Base-by-base conservation (phyloP, 2,797 vertebrate genomes). In the Staurois parvus region DNA sequence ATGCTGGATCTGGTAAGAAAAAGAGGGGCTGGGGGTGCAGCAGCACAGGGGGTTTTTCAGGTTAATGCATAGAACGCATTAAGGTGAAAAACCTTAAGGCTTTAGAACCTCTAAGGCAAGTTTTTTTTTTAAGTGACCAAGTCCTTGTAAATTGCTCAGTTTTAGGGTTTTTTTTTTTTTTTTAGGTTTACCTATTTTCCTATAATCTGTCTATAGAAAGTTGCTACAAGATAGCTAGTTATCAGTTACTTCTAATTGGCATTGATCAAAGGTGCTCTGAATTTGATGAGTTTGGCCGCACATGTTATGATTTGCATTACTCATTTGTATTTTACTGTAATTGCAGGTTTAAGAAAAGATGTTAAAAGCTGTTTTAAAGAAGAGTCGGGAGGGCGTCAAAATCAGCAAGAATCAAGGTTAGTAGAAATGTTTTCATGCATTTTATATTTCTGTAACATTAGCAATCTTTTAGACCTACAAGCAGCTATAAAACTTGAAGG, bases 321-420 rank as follows among this genome's bases (percentile, higher is more conserved):
- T 82, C 2, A 21, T 62, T 40, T 15, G 4, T 78, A 0, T 26
- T 74, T 52, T 24, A 24, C 3, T 66, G 37, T 59, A 19, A 66
- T 28, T 59, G 19, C 59, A 88, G 93, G 90, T 92, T 87, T 73
- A 79, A 70, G 88, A 91, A 68, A 90, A 93, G 92, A 99, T 99
- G 98, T 95, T 99, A 92, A 99, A 98, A 93, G 96, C 98, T 3
- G 97, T 99, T 91, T 91, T 99, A 88, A 99, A 99, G 93, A 99
- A 99, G 95, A 98, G 94, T 93, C 95, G 97, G 92, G 98, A 99
- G 85, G 95, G 96, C 89, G 96, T 96, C 89, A 98, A 97, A 90
- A 95, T 95, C 85, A 95, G 89, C 96, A 98, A 94, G 91, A 99
- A 97, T 77, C 97, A 93, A 81, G 97, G 98, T 99, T 96, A 86